These are phyloP conservation scores for Gymnorhina tibicen DNA, from an alignment of 2,113 vertebrate genomes.

Conservation along the genomic window DNA sequence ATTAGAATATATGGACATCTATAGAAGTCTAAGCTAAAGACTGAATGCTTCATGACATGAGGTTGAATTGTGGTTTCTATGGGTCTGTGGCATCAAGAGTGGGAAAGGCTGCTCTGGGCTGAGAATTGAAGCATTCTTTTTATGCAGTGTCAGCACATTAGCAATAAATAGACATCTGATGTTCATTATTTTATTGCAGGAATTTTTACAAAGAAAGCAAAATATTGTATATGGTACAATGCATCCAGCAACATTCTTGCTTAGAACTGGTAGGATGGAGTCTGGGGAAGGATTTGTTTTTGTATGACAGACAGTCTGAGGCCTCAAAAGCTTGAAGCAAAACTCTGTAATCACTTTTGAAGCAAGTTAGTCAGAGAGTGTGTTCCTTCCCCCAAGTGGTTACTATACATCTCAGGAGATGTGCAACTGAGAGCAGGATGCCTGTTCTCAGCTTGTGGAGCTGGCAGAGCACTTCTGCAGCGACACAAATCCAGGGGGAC, in stretches of 20 bases:
- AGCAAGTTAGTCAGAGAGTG: not conserved
- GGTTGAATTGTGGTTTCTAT: not conserved
- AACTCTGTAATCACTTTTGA: not conserved
- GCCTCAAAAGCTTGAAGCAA: not conserved
- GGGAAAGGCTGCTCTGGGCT: not conserved
- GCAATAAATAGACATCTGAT: not conserved
- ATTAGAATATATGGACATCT: not conserved
- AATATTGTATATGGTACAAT: not conserved
- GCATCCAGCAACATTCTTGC: fast-evolving
- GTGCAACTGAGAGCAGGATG: not conserved
- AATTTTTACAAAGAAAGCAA: not conserved
- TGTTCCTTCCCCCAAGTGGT: not conserved
- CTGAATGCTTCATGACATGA: not conserved
- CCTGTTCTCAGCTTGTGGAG: not conserved
- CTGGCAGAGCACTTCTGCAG: not conserved
- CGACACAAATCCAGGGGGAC: not conserved
- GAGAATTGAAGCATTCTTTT: not conserved
- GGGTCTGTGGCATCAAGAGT: not conserved
- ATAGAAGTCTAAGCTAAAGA: not conserved
- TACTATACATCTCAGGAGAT: not conserved
- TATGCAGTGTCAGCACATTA: not conserved
- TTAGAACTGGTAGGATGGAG: not conserved
- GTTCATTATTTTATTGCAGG: not conserved
- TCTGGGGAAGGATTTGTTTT: not conserved
- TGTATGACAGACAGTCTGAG: not conserved